A percentile compares a stretch with the other conserved stretches of the same genome.
Evolutionary conservation across 2,797 vertebrate genomes (phyloP).

Genomic region (Oryzias sinensis): DNA sequence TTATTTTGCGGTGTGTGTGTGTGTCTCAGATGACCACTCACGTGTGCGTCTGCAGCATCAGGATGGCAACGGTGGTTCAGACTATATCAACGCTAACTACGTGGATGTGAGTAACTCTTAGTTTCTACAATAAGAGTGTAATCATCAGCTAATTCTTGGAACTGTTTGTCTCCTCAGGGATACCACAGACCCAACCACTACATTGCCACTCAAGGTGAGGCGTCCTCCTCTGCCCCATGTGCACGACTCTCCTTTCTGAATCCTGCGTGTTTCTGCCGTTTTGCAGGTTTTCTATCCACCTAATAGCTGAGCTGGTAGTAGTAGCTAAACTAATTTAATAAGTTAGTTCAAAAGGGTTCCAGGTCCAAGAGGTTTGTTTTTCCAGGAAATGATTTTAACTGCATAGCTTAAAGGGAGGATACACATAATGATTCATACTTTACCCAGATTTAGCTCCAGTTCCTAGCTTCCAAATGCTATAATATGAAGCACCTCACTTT

Average conservation of each 20-base stretch:
- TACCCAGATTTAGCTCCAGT: too few species aligned
- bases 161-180: slow-evolving; percentile 76
- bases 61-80: slow-evolving; percentile 89
- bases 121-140: slow-evolving; percentile 34
- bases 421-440: too few species aligned
- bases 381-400: too few species aligned
- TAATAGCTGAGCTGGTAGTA: too few species aligned
- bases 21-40: slow-evolving; percentile 89
- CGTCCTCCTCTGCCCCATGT: background rate
- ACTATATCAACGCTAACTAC: slow-evolving; percentile 98
- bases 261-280: background rate
- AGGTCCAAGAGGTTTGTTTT: too few species aligned
- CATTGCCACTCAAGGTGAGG: slow-evolving; percentile 94
- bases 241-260: background rate
- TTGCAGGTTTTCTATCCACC: too few species aligned
- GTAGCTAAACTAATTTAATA: too few species aligned
- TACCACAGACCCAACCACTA: slow-evolving; percentile 97
- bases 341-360: too few species aligned
- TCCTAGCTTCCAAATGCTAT: too few species aligned
- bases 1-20: slow-evolving; percentile 38
- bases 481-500: too few species aligned
- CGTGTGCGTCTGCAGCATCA: slow-evolving; percentile 89
- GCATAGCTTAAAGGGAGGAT: too few species aligned
- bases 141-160: background rate
- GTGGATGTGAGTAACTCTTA: slow-evolving; percentile 86